Percentiles rank a stretch among this genome's conserved stretches.
Conservation (phyloP, 2,113 vertebrate species). For the Limanda limanda region DNA sequence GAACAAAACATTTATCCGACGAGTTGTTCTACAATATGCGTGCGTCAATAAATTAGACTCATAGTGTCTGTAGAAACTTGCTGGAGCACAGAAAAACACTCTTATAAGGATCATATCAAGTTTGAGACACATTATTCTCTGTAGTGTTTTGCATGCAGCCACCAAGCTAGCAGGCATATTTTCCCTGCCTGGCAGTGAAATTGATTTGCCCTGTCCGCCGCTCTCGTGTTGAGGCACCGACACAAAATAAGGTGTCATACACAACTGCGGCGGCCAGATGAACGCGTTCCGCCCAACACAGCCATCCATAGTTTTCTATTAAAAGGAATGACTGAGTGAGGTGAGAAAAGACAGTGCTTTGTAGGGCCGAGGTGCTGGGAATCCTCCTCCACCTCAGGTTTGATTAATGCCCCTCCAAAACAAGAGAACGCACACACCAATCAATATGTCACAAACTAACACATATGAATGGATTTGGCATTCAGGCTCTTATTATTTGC, state of each 20-base stretch:
- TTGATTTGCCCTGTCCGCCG: slow-evolving; percentile 50
- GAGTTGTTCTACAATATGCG: too few relatives aligned
- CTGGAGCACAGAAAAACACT: neutral
- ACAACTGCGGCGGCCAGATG: slow-evolving; percentile 29
- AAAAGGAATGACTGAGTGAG: slow-evolving; percentile 19
- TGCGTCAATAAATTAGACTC: neutral
- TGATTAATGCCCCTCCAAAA: slow-evolving; percentile 42
- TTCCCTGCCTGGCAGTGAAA: slow-evolving; percentile 37
- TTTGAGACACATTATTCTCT: slow-evolving; percentile 28
- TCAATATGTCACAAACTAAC: slow-evolving; percentile 16
- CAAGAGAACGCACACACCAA: neutral
- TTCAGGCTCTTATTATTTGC: slow-evolving; percentile 15
- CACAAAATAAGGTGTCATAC: slow-evolving; percentile 62
- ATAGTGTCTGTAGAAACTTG: neutral
- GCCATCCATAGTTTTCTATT: slow-evolving; percentile 61
- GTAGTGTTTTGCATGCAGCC: slow-evolving; percentile 7
- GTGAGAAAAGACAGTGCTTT: slow-evolving; percentile 5
- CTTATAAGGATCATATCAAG: slow-evolving; percentile 12
- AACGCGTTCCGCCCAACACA: slow-evolving; percentile 29
- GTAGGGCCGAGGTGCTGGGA: neutral
- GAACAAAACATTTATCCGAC: neutral
- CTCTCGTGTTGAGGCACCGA: slow-evolving; percentile 26
- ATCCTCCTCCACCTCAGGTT: slow-evolving; percentile 7
- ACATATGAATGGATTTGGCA: slow-evolving; percentile 20
- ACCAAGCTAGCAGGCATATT: neutral